Evolutionary conservation across 2,113 vertebrate species (phyloP).

Genomic region (Mystacornis crossleyi): DNA sequence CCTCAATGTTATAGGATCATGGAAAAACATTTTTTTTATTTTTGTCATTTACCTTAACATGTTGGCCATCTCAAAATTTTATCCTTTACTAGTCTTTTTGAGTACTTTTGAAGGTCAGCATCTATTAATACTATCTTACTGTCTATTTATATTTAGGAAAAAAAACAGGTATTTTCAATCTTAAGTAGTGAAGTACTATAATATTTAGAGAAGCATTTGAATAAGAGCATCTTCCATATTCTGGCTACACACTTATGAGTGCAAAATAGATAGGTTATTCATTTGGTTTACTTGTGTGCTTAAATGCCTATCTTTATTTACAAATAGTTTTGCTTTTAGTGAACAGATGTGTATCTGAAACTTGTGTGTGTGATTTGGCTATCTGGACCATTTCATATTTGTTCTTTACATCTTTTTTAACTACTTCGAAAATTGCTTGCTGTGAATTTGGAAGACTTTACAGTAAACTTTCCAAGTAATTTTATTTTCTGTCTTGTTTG

Average conservation of each 20-base stretch:
- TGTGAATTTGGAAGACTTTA: background rate
- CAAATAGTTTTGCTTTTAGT: background rate
- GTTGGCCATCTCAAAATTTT: background rate
- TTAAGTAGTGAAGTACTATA: background rate
- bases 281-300: background rate
- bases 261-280: background rate
- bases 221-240: background rate
- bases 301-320: background rate
- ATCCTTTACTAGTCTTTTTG: background rate
- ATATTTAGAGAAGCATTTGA: background rate
- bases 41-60: background rate
- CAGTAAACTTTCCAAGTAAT: background rate
- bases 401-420: background rate
- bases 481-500: background rate
- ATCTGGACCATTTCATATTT: background rate
- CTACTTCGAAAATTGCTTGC: background rate
- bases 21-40: background rate
- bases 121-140: background rate
- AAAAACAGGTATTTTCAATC: fast-evolving
- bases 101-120: background rate
- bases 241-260: background rate
- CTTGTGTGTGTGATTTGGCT: background rate
- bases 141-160: background rate
- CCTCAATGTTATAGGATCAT: background rate
- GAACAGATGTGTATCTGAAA: background rate